Conservation (phyloP, 1,140 invertebrate genomes). For the Calliphora vicina region DNA sequence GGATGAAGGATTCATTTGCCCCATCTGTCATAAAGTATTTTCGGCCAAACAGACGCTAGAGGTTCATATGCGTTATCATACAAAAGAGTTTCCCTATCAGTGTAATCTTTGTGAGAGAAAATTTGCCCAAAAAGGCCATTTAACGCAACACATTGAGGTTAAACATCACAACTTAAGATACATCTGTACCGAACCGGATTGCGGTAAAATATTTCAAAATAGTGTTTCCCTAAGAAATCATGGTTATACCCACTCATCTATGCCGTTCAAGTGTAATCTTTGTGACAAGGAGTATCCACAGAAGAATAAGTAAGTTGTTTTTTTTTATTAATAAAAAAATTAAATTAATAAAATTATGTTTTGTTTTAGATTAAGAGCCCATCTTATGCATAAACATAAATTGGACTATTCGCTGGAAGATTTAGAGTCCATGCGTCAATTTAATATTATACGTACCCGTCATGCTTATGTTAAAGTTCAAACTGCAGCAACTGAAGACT, state of each 20-base stretch:
- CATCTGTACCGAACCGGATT: conserved; percentile 43
- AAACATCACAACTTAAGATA: conserved; percentile 45
- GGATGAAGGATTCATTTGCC: conserved; percentile 46
- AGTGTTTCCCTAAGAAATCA: conserved; percentile 46
- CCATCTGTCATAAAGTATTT: conserved; percentile 65
- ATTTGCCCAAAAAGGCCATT: conserved; percentile 68
- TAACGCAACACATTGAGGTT: conserved; percentile 65
- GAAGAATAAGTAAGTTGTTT: conserved; percentile 46
- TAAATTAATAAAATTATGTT: not conserved
- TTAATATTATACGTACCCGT: conserved; percentile 30
- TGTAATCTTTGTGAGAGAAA: conserved; percentile 67
- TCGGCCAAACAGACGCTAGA: conserved; percentile 66
- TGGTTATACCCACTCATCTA: conserved; percentile 44
- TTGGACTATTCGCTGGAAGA: conserved; percentile 38
- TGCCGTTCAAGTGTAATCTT: conserved; percentile 49
- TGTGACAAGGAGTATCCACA: conserved; percentile 48
- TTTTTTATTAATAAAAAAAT: not conserved
- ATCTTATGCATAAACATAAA: conserved; percentile 44
- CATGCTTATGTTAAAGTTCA: conserved; percentile 25
- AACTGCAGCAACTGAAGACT: not conserved
- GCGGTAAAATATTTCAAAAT: conserved; percentile 47
- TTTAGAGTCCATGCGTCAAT: conserved; percentile 47
- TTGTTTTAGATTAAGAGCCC: conserved; percentile 43
- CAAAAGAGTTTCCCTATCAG: conserved; percentile 67
- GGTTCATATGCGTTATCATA: conserved; percentile 70